These are phyloP conservation scores for Fistularia commersonii DNA, from an alignment of 2,797 vertebrate genomes.

Conservation along the genomic window DNA sequence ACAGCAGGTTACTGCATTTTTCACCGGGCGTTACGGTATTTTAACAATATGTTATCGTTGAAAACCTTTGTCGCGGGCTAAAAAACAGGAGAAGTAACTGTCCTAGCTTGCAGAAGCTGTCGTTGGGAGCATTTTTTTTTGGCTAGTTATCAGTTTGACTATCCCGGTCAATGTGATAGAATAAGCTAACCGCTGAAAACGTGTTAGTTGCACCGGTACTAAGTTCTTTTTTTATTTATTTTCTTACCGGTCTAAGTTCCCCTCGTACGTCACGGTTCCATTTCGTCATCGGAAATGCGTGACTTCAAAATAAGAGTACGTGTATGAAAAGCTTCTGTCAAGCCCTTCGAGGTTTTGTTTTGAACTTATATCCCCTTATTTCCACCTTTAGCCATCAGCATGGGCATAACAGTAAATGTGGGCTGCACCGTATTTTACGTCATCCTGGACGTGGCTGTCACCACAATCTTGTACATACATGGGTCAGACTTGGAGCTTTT, in stretches of 20 bases:
- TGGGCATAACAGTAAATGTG: conserved; percentile 75
- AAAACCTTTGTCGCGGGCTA: neutral
- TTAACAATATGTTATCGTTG: neutral
- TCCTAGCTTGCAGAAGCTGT: neutral
- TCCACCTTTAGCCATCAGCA: conserved; percentile 37
- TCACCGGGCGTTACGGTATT: neutral
- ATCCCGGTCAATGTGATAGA: neutral
- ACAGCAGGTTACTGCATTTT: too few relatives aligned
- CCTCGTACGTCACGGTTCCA: too few relatives aligned
- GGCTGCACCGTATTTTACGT: conserved; percentile 70
- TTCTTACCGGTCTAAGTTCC: too few relatives aligned
- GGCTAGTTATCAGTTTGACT: too few relatives aligned
- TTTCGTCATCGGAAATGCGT: neutral
- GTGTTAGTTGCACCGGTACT: neutral
- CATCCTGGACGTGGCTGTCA: conserved; percentile 74
- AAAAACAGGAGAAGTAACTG: too few relatives aligned
- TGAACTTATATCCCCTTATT: too few relatives aligned
- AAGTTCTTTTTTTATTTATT: neutral
- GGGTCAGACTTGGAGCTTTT: conserved; percentile 69
- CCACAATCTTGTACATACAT: conserved; percentile 81
- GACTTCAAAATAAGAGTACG: conserved; percentile 26
- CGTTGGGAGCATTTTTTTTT: neutral
- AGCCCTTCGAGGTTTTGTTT: conserved; percentile 1
- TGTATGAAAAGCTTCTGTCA: neutral
- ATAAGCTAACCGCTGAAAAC: neutral